Evolutionary conservation across 2,113 vertebrate genomes (phyloP), one percentile per base, ranked within the genome.

Genomic region (Cheilinus undulatus): DNA sequence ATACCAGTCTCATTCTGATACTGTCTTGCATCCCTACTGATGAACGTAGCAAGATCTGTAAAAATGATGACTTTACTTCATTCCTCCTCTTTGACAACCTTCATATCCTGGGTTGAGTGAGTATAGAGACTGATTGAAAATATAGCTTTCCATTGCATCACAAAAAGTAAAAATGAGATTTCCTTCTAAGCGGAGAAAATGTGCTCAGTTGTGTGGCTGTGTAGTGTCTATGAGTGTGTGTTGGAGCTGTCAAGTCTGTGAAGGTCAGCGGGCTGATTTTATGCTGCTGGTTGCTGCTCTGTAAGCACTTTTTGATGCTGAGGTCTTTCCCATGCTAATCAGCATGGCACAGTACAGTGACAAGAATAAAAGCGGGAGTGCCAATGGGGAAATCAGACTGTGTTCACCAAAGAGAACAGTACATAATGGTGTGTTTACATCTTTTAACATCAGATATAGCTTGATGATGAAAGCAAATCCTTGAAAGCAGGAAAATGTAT

Each of bases 231-330:
- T 58, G 43, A 62, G 57, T 69, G 67, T 57, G 78, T 79, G 70
- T 74, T 56, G 27, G 46, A 69, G 81, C 66, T 82, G 81, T 85
- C 85, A 59, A 67, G 75, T 68, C 64, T 56, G 82, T 88, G 84
- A 90, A 90, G 84, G 88, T 88, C 88, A 74, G 60, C 56, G 17
- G 66, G 59, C 82, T 71, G 76, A 61, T 68, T 86, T 84, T 73
- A 43, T 85, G 65, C 80, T 79, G 79, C 83, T 66, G 69, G 75
- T 78, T 86, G 88, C 87, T 73, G 69, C 62, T 78, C 66, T 78
- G 69, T 78, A 62, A 87, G 86, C 84, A 76, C 82, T 80, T 79
- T n/a, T 67, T 58, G 71, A 70, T 60, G 69, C 67, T 23, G n/a
- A n/a, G 52, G 38, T 69, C 71, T 84, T 67, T 24, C 61, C 61